Conservation (phyloP, 2,797 vertebrate species). For the Macropodus opercularis region DNA sequence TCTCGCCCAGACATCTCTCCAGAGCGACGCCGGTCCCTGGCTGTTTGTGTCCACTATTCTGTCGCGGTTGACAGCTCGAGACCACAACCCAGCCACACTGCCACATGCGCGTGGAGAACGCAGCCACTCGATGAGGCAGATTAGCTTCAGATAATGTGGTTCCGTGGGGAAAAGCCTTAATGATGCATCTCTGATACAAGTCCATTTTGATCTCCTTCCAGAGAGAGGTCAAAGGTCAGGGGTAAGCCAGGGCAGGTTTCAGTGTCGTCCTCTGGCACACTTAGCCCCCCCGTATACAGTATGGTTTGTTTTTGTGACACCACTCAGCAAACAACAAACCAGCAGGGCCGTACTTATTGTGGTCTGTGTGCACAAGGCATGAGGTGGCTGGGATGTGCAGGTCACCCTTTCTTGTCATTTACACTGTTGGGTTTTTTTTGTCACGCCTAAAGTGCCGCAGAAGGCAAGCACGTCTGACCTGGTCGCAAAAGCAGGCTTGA, state of each 20-base stretch:
- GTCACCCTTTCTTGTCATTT: constrained; percentile 80
- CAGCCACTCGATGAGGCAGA: constrained; percentile 49
- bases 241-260: background rate
- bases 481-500: background rate
- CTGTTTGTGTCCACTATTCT: constrained; percentile 91
- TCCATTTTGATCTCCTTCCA: too few species aligned
- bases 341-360: background rate
- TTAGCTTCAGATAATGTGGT: background rate
- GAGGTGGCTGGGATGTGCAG: constrained; percentile 83
- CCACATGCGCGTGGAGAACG: constrained; percentile 58
- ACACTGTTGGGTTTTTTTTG: constrained; percentile 36
- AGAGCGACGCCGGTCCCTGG: constrained; percentile 75
- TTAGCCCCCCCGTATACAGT: constrained; percentile 7
- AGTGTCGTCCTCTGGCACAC: background rate
- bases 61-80: constrained; percentile 93
- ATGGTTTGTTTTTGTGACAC: background rate
- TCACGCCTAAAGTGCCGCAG: constrained; percentile 62
- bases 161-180: background rate
- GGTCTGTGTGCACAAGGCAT: constrained; percentile 54
- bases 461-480: constrained; percentile 54
- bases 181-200: too few species aligned
- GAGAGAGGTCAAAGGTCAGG: background rate
- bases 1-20: constrained; percentile 7
- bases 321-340: background rate
- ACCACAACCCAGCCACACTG: constrained; percentile 81